These are phyloP conservation scores for Eupithecia inturbata DNA, from an alignment of 2,888 invertebrate species.

Conservation along the genomic window DNA sequence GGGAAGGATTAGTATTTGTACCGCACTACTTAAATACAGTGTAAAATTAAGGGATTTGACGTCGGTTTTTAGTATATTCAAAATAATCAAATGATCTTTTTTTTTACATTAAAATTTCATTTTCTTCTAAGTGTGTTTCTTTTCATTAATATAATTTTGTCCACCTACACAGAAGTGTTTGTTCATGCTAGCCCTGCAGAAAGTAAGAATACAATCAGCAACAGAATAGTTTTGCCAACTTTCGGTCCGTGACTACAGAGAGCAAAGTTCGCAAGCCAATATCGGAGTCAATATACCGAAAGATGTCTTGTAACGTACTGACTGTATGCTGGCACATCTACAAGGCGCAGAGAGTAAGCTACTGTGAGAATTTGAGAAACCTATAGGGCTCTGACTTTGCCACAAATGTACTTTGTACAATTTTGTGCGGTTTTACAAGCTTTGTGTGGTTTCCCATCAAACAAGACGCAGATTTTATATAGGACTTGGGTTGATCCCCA, in stretches of 20 bases:
- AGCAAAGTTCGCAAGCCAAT: slow-evolving; percentile 44
- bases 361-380: neutral
- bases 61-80: no score
- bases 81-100: no score
- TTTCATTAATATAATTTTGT: neutral
- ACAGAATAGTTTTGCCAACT: slow-evolving; percentile 33
- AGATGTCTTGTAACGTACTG: slow-evolving; percentile 44
- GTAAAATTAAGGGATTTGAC: no score
- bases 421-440: neutral
- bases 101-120: neutral
- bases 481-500: neutral
- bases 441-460: neutral
- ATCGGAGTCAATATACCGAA: slow-evolving; percentile 47
- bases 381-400: neutral
- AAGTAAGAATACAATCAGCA: slow-evolving; percentile 33
- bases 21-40: no score
- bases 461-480: neutral
- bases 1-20: no score
- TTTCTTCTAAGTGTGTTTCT: neutral
- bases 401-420: neutral
- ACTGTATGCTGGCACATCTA: neutral
- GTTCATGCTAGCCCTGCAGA: neutral
- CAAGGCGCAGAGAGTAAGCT: neutral
- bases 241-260: slow-evolving; percentile 19
- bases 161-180: neutral